Percentiles rank a stretch among this genome's conserved stretches.
Conservation (phyloP, 1,140 invertebrate genomes). For the Temnothorax nylanderi region DNA sequence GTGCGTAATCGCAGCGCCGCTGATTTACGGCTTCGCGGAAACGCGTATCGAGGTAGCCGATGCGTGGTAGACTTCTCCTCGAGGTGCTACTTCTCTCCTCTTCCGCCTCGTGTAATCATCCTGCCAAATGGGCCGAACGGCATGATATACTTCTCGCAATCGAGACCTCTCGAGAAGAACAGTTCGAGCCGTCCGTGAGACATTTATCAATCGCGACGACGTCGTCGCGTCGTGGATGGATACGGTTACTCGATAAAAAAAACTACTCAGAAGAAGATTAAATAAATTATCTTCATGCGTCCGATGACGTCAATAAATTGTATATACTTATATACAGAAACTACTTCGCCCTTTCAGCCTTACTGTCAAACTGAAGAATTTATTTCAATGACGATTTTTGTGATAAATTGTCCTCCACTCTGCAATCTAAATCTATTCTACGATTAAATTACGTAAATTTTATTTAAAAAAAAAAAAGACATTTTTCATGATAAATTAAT, state of each 20-base stretch:
- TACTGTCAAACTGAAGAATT: neutral
- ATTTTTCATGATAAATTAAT: neutral
- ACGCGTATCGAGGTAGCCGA: constrained; percentile 58
- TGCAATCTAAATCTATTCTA: too few species aligned
- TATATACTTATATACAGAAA: neutral
- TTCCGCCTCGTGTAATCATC: constrained; percentile 40
- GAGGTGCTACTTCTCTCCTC: constrained; percentile 15
- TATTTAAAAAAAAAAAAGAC: neutral
- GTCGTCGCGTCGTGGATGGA: neutral
- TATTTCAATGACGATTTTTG: constrained; percentile 4
- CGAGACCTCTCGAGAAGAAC: constrained; percentile 24
- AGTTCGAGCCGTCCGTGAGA: neutral
- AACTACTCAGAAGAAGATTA: neutral
- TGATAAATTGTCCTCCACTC: neutral
- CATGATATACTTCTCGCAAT: constrained; percentile 44
- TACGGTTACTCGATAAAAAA: constrained; percentile 30
- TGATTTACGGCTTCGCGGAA: constrained; percentile 62
- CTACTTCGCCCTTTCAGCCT: neutral
- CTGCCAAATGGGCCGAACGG: constrained; percentile 4
- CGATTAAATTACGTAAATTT: neutral
- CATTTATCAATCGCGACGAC: constrained; percentile 33
- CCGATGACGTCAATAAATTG: neutral
- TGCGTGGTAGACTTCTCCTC: constrained; percentile 11
- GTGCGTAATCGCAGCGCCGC: constrained; percentile 54
- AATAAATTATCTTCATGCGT: constrained; percentile 11